A percentile compares a stretch with the other conserved stretches of the same genome.
Conservation (phyloP, 2,797 vertebrate genomes). For the Spinus olivaceus region DNA sequence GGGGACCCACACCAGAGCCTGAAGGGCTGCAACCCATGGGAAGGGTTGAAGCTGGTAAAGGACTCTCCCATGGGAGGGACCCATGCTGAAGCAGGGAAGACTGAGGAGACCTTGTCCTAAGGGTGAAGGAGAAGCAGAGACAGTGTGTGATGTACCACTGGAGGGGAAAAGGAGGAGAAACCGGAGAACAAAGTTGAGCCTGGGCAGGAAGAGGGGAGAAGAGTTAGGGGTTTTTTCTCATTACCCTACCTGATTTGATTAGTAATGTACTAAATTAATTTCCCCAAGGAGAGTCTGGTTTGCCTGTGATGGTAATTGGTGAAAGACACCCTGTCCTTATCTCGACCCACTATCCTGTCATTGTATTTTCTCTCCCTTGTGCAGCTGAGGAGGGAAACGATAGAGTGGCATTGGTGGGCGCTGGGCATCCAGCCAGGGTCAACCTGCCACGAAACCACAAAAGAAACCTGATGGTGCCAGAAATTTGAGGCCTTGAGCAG, state of each 20-base stretch:
- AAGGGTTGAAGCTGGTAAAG: neutral
- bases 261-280: neutral
- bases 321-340: neutral
- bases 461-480: neutral
- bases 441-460: neutral
- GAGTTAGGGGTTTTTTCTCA: neutral
- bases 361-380: neutral
- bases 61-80: neutral
- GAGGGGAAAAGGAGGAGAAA: neutral
- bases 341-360: rapidly evolving
- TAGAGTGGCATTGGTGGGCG: neutral
- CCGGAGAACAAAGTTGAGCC: rapidly evolving
- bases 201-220: neutral
- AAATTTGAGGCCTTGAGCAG: neutral
- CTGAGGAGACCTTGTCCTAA: neutral
- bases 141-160: rapidly evolving
- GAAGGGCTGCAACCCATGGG: neutral
- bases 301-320: neutral
- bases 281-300: neutral
- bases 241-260: neutral
- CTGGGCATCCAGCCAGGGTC: neutral
- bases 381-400: neutral
- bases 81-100: rapidly evolving
- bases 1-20: neutral
- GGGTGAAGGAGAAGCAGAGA: neutral